Evolutionary conservation across 2,888 invertebrate species (phyloP), one percentile per base, ranked within the genome.

Genomic region (Hesperia comma): DNA sequence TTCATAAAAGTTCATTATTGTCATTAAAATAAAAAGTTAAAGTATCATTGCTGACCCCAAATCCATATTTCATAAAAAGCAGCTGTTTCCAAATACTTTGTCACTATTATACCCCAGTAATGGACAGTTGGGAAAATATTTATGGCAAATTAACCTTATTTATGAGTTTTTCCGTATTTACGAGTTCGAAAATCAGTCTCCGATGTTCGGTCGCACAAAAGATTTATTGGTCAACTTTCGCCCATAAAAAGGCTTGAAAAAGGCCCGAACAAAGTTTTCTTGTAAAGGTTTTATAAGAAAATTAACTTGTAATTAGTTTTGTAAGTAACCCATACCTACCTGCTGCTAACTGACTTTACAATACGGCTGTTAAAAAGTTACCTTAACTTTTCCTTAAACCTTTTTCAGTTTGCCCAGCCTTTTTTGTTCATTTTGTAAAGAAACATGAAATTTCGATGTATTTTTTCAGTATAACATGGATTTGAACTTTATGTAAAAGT

Each of bases 71-170:
- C 43, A 55, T 56, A 63, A 63, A 63, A 63, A 55, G 49, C 63
- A 63, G 63, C 43, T 63, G 63, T 63, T 63, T 19, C 56, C n/a
- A 46, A 46, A 56, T 26, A 40, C 56, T 64, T 57, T 57, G 63
- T 64, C 57, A 64, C 56, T 58, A 64, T 64, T 57, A 64, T 54
- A 40, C 40, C 49, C 57, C 63, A 49, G 63, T 63, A 63, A 63
- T 63, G 63, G 63, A 63, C 63, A 57, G 53, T 53, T 15, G 58
- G 58, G 58, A 53, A 69, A 68, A 67, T 70, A 74, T 74, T 74
- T 74, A 74, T 74, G 68, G 72, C 71, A 62, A 71, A 74, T 75
- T 75, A 74, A 75, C 69, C 72, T 74, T 75, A 75, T 75, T 75
- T 75, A 76, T 74, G 68, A 69, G 58, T 40, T 55, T 54, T 53